Evolutionary conservation across 2,113 vertebrate genomes (phyloP).

Genomic region (Dasyornis broadbenti): DNA sequence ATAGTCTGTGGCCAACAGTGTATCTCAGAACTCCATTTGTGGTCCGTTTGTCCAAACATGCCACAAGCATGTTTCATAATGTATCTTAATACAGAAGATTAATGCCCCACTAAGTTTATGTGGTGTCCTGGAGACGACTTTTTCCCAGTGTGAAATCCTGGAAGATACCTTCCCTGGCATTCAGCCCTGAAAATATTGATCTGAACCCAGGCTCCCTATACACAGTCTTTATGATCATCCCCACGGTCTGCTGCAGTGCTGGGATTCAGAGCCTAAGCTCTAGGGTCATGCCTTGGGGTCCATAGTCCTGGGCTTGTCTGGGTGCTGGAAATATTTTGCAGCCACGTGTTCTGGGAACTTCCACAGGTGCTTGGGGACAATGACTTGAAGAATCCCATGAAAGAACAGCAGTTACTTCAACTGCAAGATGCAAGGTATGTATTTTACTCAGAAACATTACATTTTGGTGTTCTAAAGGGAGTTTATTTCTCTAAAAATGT

Average conservation of each 20-base stretch:
- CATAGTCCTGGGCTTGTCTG: neutral
- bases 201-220: neutral
- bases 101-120: neutral
- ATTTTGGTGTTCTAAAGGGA: neutral
- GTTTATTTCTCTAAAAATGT: neutral
- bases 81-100: neutral
- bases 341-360: neutral
- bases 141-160: neutral
- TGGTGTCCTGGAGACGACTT: neutral
- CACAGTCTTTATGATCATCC: neutral
- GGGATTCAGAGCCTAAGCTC: neutral
- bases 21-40: neutral
- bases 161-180: neutral
- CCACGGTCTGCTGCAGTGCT: neutral
- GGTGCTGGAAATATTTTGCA: neutral
- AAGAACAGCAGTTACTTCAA: neutral
- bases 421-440: neutral
- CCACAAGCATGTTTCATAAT: neutral
- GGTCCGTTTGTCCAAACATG: neutral
- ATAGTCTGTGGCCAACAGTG: neutral
- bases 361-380: neutral
- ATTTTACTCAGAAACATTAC: neutral
- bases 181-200: neutral
- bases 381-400: neutral
- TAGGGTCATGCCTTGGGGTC: neutral